Evolutionary conservation across 2,797 vertebrate genomes (phyloP).

Genomic region (Hapalemur alaotrensis): DNA sequence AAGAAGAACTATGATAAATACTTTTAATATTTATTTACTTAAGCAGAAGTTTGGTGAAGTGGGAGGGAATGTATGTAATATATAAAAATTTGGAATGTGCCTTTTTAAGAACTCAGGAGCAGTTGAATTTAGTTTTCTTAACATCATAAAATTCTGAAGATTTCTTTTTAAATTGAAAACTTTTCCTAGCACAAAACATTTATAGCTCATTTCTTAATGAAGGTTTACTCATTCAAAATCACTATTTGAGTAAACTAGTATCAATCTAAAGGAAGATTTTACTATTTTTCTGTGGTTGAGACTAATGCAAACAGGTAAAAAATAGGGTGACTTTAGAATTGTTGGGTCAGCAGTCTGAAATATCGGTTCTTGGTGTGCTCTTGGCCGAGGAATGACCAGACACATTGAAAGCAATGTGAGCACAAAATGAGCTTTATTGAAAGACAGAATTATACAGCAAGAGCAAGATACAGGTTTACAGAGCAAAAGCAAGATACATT

Average conservation of each 20-base stretch:
- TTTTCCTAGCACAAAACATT: not conserved
- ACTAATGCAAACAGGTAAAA: not conserved
- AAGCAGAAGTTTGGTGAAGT: not conserved
- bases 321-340: not conserved
- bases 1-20: constrained; percentile 24
- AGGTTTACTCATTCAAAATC: constrained; percentile 33
- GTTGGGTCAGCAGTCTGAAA: not conserved
- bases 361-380: no score
- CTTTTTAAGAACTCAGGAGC: not conserved
- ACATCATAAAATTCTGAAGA: constrained; percentile 38
- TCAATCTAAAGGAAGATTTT: not conserved
- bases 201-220: constrained; percentile 14
- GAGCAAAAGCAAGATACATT: no score
- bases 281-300: constrained; percentile 33
- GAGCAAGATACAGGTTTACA: no score
- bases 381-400: no score
- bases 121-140: not conserved
- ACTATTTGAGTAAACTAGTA: not conserved
- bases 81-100: not conserved
- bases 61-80: not conserved
- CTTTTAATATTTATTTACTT: not conserved
- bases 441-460: no score
- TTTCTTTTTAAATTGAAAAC: constrained; percentile 15
- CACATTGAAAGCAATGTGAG: no score
- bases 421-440: no score